These are phyloP conservation scores for Chitala chitala DNA, from an alignment of 2,113 vertebrate species.

Conservation along the genomic window DNA sequence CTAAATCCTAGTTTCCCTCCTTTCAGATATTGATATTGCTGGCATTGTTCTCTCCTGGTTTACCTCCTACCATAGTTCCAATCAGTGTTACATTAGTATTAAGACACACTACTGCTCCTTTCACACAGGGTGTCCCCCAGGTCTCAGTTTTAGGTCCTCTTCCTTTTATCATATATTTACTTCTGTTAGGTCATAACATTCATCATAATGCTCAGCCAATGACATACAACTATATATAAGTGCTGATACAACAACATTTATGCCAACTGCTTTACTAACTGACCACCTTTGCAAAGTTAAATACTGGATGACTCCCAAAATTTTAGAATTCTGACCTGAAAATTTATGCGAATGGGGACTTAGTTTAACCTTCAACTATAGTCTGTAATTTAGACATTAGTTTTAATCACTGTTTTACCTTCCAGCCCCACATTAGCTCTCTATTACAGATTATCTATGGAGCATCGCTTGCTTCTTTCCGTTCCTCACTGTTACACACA, in stretches of 20 bases:
- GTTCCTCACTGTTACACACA: neutral
- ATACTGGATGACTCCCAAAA: neutral
- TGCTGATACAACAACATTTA: neutral
- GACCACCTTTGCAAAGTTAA: neutral
- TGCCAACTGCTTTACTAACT: neutral
- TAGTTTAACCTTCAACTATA: neutral
- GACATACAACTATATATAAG: slow-evolving; percentile 9
- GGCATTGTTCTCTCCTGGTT: neutral
- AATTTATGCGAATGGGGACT: neutral
- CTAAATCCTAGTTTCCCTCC: neutral
- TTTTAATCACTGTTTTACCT: neutral
- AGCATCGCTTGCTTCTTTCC: neutral
- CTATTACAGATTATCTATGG: neutral
- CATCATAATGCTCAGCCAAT: neutral
- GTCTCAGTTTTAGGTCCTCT: neutral
- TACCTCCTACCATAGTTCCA: neutral
- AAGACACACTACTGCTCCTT: neutral
- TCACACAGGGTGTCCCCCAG: neutral
- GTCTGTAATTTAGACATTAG: neutral
- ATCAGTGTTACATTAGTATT: neutral
- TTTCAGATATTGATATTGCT: neutral
- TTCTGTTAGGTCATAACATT: neutral
- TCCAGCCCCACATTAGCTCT: neutral
- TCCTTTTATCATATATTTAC: neutral
- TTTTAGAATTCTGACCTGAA: neutral